phyloP scores from a whole-genome alignment of 1,140 invertebrate genomes.

The Polypedilum vanderplanki region DNA sequence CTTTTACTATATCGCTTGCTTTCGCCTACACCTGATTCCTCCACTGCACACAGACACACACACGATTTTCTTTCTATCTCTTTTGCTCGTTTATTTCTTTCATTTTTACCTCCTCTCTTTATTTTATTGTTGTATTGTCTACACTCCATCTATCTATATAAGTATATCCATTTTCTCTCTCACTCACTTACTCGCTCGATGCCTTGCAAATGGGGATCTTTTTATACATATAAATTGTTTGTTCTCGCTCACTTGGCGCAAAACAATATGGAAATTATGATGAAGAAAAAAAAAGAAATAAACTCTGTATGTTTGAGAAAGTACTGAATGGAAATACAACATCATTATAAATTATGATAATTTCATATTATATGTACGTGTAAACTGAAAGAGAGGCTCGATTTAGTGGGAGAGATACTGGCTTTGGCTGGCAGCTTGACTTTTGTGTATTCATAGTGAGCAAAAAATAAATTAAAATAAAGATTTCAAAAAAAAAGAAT shows the following conservation, averaged over 20 bases:
- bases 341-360: constrained; percentile 20
- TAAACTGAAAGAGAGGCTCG: neutral
- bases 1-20: too few relatives aligned
- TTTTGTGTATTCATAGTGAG: too few relatives aligned
- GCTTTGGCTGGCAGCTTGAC: neutral
- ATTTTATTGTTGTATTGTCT: constrained; percentile 14
- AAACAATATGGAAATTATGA: constrained; percentile 13
- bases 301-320: neutral
- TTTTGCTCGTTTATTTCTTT: neutral
- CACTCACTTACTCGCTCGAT: neutral
- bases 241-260: neutral
- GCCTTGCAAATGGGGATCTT: neutral
- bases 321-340: neutral
- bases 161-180: too few relatives aligned
- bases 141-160: neutral
- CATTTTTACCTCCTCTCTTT: neutral
- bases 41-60: neutral
- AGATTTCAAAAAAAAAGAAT: too few relatives aligned
- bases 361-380: neutral
- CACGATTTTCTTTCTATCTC: neutral
- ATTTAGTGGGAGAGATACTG: constrained; percentile 4
- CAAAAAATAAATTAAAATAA: too few relatives aligned
- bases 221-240: neutral
- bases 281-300: neutral
- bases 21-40: constrained; percentile 5